Evolutionary conservation across 2,888 invertebrate species (phyloP), one percentile per base, ranked within the genome.

Genomic region (Helicoverpa assulta): DNA sequence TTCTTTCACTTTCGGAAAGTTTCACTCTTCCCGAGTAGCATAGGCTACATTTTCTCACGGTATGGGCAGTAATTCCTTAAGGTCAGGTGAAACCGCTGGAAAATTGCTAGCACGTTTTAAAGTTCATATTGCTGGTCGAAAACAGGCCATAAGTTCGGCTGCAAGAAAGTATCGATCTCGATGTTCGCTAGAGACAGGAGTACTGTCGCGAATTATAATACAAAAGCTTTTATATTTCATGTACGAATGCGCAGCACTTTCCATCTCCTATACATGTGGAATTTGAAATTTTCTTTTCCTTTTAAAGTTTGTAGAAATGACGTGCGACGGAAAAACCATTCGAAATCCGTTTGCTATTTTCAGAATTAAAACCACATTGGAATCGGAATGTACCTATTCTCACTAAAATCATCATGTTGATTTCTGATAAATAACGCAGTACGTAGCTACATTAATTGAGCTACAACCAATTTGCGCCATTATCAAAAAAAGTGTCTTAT

Each of bases 111-210:
- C 4, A 63, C 56, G 19, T 62, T 14, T 19, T 67, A 61, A 50
- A 66, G 21, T 63, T 62, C 65, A 60, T 43, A 56, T 67, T 59
- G 74, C 70, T 81, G 82, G 78, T 81, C 82, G 73, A 78, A 76
- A 79, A 66, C 75, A 78, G 73, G 76, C 82, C 68, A 76, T 83
- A 86, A 87, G 78, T 85, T 87, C 75, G 78, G 69, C 64, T 76
- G 84, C 86, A 80, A 83, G 83, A 86, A 85, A 84, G 80, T 89
- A 88, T 88, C 85, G 87, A 89, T 86, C 83, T 75, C 50, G 57
- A 60, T 68, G 60, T 59, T 52, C 54, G 21, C 33, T 60, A 60
- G 55, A 60, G 63, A 51, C 59, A 67, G 54, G 54, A 64, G 43
- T 60, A 58, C 72, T 67, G 80, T 75, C 75, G 71, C 70, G 73